Evolutionary conservation across 2,113 vertebrate genomes (phyloP), one percentile per base, ranked within the genome.

Genomic region (Nyctereutes procyonoides): DNA sequence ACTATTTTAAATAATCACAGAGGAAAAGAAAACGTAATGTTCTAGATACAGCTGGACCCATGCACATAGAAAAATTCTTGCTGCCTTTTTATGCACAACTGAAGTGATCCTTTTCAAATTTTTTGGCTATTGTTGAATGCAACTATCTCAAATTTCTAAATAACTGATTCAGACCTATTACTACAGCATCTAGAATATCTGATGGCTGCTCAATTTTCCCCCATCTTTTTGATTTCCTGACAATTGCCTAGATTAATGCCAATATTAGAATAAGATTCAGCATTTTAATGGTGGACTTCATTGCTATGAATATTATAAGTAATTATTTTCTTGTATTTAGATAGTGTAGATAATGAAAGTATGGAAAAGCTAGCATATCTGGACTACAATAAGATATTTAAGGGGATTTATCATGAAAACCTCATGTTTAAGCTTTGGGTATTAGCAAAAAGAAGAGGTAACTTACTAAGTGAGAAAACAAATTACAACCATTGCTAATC

Each of bases 201-300:
- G 35, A 90, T 24, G 83, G 51, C 9, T 87, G 10, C 8, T 92
- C n/a, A 71, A 0, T 62, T 88, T 95, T 82, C 9, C 2, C 2
- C 80, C 3, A 48, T 91, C 35, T 73, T 97, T 92, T 60, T 95
- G 9, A 93, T 90, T 77, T 90, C 3, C 28, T 94, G 38, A 90
- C 55, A 73, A 14, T 84, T 90, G 22, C 38, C 20, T 90, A 74
- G n/a, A 88, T 76, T 80, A 92, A 55, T 93, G 58, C 5, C 12
- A 65, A 20, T 63, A 62, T 3, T 77, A 13, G 13, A 74, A 26
- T 80, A 73, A 71, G 32, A 74, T 17, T 77, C 30, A 63, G 4
- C 17, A 58, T 89, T 84, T 84, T 53, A 74, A 62, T 84, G 24
- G 14, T 90, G 43, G 9, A 7, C n/a, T 94, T 94, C 38, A 71